Evolutionary conservation across 2,113 vertebrate genomes (phyloP).

Genomic region (Antechinus stuartii): DNA sequence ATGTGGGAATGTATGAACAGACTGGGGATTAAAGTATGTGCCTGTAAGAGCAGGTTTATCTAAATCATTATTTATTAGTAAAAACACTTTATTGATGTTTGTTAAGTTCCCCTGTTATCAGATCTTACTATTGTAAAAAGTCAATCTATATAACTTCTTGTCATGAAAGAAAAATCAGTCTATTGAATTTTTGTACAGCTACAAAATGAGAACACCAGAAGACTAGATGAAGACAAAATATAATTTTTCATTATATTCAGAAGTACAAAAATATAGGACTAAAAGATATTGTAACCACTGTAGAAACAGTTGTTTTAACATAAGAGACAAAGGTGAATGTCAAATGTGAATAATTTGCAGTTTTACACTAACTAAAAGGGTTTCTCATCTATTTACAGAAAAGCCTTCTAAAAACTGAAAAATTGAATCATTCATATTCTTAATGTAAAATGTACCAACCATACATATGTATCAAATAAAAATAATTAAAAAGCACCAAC

Average conservation of each 20-base stretch:
- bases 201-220: constrained; percentile 20
- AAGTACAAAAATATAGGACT: background rate
- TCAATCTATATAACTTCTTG: background rate
- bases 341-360: background rate
- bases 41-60: background rate
- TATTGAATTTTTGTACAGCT: constrained; percentile 7
- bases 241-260: background rate
- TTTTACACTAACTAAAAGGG: background rate
- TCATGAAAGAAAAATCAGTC: background rate
- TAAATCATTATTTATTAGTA: background rate
- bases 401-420: background rate
- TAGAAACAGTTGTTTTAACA: background rate
- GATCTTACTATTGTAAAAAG: background rate
- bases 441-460: background rate
- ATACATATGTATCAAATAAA: background rate
- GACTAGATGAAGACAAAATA: background rate
- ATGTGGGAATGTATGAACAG: background rate
- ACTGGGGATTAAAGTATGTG: rapidly evolving
- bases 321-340: background rate
- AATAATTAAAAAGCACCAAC: background rate
- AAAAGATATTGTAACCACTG: background rate
- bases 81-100: background rate
- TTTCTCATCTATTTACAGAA: background rate
- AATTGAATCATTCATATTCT: background rate
- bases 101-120: background rate